Percentiles rank a stretch among this genome's conserved stretches.
Conservation (phyloP, 2,113 vertebrate genomes). For the Piaya cayana region DNA sequence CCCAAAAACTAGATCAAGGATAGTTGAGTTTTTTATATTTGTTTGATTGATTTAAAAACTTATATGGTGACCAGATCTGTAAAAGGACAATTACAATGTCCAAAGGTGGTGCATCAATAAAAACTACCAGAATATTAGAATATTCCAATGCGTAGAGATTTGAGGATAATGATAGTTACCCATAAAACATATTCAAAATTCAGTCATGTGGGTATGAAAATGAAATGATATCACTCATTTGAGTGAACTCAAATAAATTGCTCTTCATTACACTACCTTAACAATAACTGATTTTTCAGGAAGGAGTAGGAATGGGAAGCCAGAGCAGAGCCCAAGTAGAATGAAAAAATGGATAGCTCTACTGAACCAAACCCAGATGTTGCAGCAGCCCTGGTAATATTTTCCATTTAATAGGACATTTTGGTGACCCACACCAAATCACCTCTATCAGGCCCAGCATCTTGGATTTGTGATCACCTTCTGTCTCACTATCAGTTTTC, state of each 20-base stretch:
- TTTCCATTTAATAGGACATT: not conserved
- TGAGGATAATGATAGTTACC: not conserved
- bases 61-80: not conserved
- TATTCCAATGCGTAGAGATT: rapidly evolving
- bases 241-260: not conserved
- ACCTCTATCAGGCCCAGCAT: not conserved
- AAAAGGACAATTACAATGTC: not conserved
- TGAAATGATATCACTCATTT: not conserved
- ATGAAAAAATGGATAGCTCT: not conserved
- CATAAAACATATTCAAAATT: not conserved
- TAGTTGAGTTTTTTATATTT: too few species aligned
- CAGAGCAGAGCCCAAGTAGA: not conserved
- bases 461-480: not conserved
- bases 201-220: not conserved
- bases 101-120: not conserved
- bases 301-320: not conserved
- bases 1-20: not conserved
- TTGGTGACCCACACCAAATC: not conserved
- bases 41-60: not conserved
- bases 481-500: not conserved
- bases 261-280: not conserved
- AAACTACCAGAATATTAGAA: not conserved
- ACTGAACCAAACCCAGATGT: not conserved
- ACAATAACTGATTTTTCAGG: not conserved
- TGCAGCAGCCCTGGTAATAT: not conserved